Evolutionary conservation across 2,888 invertebrate species (phyloP).

Genomic region (Diarsia rubi): DNA sequence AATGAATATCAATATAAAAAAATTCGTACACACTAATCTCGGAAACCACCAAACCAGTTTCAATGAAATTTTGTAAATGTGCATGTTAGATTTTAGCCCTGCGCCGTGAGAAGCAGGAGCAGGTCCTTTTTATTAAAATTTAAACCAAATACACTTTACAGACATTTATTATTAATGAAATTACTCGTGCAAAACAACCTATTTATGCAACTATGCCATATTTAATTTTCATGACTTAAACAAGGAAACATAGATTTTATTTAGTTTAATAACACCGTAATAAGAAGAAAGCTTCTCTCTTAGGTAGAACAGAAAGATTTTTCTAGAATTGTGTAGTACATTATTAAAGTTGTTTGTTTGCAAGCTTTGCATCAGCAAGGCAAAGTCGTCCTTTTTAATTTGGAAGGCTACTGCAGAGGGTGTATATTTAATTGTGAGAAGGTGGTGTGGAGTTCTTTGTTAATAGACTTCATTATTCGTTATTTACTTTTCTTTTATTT

Average conservation of each 20-base stretch:
- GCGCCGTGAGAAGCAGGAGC: no score
- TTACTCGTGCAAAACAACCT: neutral
- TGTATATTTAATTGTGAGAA: slow-evolving; percentile 19
- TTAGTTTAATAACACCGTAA: neutral
- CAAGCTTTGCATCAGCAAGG: neutral
- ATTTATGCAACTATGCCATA: neutral
- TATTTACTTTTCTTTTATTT: neutral
- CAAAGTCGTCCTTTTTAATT: slow-evolving; percentile 20
- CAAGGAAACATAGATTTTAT: neutral
- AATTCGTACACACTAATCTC: no score
- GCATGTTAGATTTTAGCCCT: no score
- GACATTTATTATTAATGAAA: neutral
- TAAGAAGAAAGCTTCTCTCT: neutral
- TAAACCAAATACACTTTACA: neutral
- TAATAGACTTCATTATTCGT: neutral
- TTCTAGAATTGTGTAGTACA: neutral
- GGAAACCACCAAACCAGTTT: no score
- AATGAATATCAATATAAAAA: no score
- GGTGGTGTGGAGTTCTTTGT: neutral
- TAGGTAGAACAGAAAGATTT: neutral
- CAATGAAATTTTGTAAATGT: no score
- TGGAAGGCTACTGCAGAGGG: neutral
- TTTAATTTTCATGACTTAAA: neutral
- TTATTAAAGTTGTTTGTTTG: slow-evolving; percentile 5
- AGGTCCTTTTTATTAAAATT: no score